These are phyloP conservation scores for Dermolepida albohirtum DNA, from an alignment of 2,888 invertebrate species.

Conservation along the genomic window DNA sequence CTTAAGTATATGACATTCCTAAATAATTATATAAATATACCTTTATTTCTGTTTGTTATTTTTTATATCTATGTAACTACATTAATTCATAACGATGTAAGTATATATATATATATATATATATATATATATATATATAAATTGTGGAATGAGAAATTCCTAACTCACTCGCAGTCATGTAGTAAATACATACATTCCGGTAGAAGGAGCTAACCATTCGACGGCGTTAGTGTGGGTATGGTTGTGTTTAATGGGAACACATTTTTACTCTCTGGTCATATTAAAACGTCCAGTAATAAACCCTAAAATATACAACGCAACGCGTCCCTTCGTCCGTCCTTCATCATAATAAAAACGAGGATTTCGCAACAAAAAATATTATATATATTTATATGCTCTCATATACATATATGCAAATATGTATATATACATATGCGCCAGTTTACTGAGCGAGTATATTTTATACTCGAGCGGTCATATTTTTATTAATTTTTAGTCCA, in stretches of 20 bases:
- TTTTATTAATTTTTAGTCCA: constrained; percentile 58
- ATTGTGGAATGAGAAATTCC: constrained; percentile 24
- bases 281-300: constrained; percentile 54
- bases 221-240: background rate
- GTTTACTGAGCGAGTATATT: constrained; percentile 36
- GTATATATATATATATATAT: too few relatives aligned
- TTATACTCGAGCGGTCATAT: constrained; percentile 51
- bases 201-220: background rate
- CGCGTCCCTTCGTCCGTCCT: constrained; percentile 52
- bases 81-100: too few relatives aligned
- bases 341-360: constrained; percentile 53
- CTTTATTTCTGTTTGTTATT: too few relatives aligned
- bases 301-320: constrained; percentile 23
- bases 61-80: too few relatives aligned
- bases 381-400: constrained; percentile 7
- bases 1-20: too few relatives aligned
- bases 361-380: constrained; percentile 43
- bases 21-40: too few relatives aligned
- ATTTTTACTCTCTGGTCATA: constrained; percentile 65
- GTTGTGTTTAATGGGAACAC: constrained; percentile 62
- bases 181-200: constrained; percentile 58
- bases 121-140: background rate
- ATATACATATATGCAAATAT: constrained; percentile 35
- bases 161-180: constrained; percentile 47
- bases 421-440: constrained; percentile 33